A percentile compares a stretch with the other conserved stretches of the same genome.
These are phyloP conservation scores for Mormyrus proboscirostris DNA, from an alignment of 2,797 vertebrate species.

Conservation along the genomic window DNA sequence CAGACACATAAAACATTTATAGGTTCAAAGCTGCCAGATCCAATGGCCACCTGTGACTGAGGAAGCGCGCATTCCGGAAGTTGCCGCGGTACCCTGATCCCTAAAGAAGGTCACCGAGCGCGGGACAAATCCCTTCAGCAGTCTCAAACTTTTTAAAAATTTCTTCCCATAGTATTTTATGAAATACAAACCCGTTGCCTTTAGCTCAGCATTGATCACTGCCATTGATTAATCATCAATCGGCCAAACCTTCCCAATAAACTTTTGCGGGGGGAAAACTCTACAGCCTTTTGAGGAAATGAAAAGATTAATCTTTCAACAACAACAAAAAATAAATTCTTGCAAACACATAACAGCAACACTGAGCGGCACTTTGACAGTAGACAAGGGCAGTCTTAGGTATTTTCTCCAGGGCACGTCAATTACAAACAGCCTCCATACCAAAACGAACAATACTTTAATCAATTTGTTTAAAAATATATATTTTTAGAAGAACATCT, in stretches of 20 bases:
- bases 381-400: background rate
- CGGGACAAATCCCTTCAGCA: background rate
- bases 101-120: background rate
- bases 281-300: background rate
- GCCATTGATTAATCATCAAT: background rate
- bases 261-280: background rate
- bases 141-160: background rate
- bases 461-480: background rate
- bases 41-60: background rate
- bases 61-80: background rate
- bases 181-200: background rate
- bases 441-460: background rate
- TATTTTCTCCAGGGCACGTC: background rate
- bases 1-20: background rate
- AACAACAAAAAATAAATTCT: background rate
- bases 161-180: background rate
- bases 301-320: background rate
- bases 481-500: background rate
- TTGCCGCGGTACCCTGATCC: background rate
- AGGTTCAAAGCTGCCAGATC: background rate
- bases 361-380: background rate
- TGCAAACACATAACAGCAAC: background rate
- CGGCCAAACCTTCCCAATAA: background rate
- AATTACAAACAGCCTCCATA: background rate
- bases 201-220: background rate